Evolutionary conservation across 2,113 vertebrate species (phyloP), one percentile per base, ranked within the genome.

Genomic region (Columba livia): DNA sequence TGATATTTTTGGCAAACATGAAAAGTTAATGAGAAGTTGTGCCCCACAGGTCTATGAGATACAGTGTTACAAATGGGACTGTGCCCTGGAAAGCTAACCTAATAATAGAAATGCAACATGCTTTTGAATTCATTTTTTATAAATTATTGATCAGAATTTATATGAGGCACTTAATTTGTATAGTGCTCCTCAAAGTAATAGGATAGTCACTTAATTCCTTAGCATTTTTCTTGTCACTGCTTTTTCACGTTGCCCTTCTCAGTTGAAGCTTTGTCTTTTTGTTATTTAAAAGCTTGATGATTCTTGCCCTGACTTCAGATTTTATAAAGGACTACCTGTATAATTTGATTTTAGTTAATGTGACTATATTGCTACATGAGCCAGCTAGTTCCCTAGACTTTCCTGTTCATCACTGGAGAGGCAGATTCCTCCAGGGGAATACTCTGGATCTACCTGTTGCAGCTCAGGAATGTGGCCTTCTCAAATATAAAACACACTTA

Each of bases 261-360:
- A 44, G 15, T 38, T 34, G 53, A 48, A 78, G 34, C 47, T 85
- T 23, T 32, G 31, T 32, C 77, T 36, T 89, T 88, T 90, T 40
- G 75, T 72, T 54, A 21, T 38, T 85, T 24, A 93, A 94, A 85
- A 97, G 95, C 54, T 96, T 91, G 60, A 90, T 64, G 78, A 53
- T 56, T 88, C 92, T 73, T 88, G 44, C 31, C 77, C 79, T 84
- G 15, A 44, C 78, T 89, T 95, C 4, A 51, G 74, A 71, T 67
- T 38, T 73, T 82, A 91, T 53, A 58, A 54, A 71, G 26, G 31
- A 44, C 8, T 42, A 21, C 11, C 26, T 38, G 5, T 8, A 53
- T 15, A 1, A 1, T 32, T 50, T 31, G 3, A 1, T 54, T 54
- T 58, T 48, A 67, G 26, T 47, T 60, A 75, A 53, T 0, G 0